Base-by-base conservation (phyloP, 2,797 vertebrate genomes). In the Dendrocincla fuliginosa region DNA sequence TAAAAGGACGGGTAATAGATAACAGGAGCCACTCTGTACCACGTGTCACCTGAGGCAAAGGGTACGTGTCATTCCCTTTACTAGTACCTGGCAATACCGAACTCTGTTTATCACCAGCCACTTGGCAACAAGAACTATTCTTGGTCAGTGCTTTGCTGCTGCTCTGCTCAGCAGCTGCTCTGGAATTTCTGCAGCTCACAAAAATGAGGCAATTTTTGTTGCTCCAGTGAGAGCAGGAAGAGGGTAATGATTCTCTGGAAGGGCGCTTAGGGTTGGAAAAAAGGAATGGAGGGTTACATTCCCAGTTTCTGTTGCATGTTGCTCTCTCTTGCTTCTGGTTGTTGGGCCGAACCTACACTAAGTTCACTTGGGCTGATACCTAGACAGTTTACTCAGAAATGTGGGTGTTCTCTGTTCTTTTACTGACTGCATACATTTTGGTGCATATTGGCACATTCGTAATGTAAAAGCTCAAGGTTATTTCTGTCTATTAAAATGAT, bases 51-150 rank as follows among this genome's bases (percentile, higher is more conserved):
- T 32, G 33, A 50, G 49, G 39, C 69, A 84, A 78, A 87, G 47
- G 47, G 30, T 52, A 79, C 3, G 0, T 84, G 85, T 75, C 55
- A 61, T 85, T 93, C 77, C 53, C 69, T 91, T 89, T 83, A 30
- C 41, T 80, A 46, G 41, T 60, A 75, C 69, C 80, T 86, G 85
- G 61, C 85, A 91, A 7, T 33, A 24, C 22, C 49, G 55, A 71
- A 41, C 75, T 88, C 87, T 90, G 57, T 91, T 95, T 95, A 81
- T 86, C 82, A 86, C 30, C 61, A 61, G 57, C 46, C 60, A 19
- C 46, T 91, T 81, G 93, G 87, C 90, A 85, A 22, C 27, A 69
- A 46, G 12, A 23, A 44, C 25, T 94, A 2, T 61, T 87, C 46
- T 30, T 87, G 78, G 39, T 83, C 50, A 85, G 65, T 47, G 50